Evolutionary conservation across 35 echinoderm and acorn worm genomes (phyloP).

Genomic region (Ptychodera flava): DNA sequence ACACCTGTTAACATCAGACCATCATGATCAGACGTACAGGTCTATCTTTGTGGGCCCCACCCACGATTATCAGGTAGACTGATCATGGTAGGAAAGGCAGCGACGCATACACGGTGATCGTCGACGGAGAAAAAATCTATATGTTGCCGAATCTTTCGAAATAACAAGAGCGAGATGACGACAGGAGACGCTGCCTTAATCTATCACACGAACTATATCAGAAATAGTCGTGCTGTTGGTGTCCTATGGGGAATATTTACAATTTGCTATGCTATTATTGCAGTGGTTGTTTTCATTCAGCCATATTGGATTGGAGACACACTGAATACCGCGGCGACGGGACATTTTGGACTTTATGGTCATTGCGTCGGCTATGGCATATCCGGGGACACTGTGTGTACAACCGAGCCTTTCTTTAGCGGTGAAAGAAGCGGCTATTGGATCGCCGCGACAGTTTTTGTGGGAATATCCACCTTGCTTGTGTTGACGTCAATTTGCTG

Average conservation of each 20-base stretch:
- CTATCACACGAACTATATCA: slow-evolving; percentile 94
- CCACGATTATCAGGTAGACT: too few relatives aligned
- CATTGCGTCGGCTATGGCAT: slow-evolving; percentile 40
- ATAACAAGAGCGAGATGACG: slow-evolving; percentile 66
- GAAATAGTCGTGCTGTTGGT: slow-evolving; percentile 92
- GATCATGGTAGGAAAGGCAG: too few relatives aligned
- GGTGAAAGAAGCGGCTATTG: not conserved
- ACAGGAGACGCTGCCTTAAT: slow-evolving; percentile 71
- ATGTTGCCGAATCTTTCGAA: too few relatives aligned
- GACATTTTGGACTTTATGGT: slow-evolving; percentile 78
- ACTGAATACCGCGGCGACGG: slow-evolving; percentile 40
- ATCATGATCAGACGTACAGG: too few relatives aligned
- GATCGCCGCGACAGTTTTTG: slow-evolving; percentile 52
- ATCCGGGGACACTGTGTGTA: not conserved
- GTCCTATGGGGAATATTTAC: slow-evolving; percentile 95
- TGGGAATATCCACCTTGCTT: slow-evolving; percentile 44
- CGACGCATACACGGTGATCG: too few relatives aligned
- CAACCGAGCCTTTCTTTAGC: not conserved
- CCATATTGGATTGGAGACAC: slow-evolving; percentile 86
- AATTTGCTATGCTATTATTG: slow-evolving; percentile 90
- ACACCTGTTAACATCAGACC: too few relatives aligned
- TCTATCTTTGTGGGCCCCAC: too few relatives aligned
- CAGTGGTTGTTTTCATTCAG: slow-evolving; percentile 78
- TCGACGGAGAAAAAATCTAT: too few relatives aligned
- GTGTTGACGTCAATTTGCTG: slow-evolving; percentile 54